These are phyloP conservation scores for Habrosyne pyritoides DNA, from an alignment of 2,888 invertebrate species.

Conservation along the genomic window DNA sequence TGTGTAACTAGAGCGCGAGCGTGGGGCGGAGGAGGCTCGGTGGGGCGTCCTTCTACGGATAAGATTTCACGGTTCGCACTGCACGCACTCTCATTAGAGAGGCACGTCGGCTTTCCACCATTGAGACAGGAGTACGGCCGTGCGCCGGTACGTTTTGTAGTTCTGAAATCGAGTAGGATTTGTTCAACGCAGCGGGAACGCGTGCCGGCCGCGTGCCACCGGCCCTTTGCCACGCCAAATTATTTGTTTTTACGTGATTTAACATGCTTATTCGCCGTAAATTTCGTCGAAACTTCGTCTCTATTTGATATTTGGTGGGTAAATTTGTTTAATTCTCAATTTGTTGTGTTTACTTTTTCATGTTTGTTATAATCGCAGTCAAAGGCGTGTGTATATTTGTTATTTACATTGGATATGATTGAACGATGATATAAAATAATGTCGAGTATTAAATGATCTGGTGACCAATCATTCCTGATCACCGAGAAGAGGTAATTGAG, in stretches of 20 bases:
- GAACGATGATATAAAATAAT: too few relatives aligned
- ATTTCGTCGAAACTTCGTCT: conserved; percentile 19
- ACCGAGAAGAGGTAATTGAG: too few relatives aligned
- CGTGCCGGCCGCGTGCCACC: conserved; percentile 21
- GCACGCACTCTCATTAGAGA: conserved; percentile 66
- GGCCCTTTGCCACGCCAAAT: conserved; percentile 41
- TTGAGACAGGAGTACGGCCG: conserved; percentile 25
- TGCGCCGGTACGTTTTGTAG: conserved; percentile 14
- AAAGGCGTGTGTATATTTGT: too few relatives aligned
- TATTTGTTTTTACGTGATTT: conserved; percentile 80
- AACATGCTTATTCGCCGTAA: conserved; percentile 61
- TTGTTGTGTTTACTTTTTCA: conserved; percentile 11
- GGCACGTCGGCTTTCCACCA: conserved; percentile 60
- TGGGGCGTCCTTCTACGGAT: conserved; percentile 42
- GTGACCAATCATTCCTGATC: too few relatives aligned
- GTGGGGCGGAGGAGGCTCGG: conserved; percentile 20
- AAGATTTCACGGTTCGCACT: conserved; percentile 53
- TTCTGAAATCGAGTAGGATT: conserved; percentile 42
- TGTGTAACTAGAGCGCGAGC: conserved; percentile 21
- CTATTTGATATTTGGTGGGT: not conserved
- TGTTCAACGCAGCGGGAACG: conserved; percentile 12
- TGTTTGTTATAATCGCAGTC: not conserved
- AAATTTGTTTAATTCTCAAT: not conserved
- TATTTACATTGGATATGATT: too few relatives aligned
- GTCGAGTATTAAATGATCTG: too few relatives aligned